Base-by-base conservation (phyloP, 2,113 vertebrate species). In the Channa maculata region DNA sequence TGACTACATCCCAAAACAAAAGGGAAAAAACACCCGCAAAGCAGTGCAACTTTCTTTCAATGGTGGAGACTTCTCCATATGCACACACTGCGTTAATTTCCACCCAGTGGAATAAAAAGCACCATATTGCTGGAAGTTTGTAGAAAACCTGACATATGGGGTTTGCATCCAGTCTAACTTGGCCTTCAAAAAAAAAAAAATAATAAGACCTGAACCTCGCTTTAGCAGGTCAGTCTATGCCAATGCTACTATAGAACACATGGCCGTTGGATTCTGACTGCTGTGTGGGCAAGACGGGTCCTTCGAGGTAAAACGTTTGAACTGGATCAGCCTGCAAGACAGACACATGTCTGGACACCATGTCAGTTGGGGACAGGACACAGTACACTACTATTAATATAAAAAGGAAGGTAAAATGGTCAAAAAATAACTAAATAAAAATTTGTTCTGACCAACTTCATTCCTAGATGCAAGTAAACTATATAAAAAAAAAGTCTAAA, bases 271-370 rank as follows among this genome's bases (percentile, higher is more conserved):
- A 64, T 65, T 90, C 54, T 86, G 89, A 86, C 57, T 88, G 89
- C 77, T 82, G 89, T 64, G 61, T 75, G 80, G 85, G 72, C 57
- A 82, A 92, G 75, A 92, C 87, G 67, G 88, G 87, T 93, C 90
- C 91, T 74, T 86, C 85, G 85, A 84, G 90, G 77, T 86, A 90
- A 89, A 92, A 87, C 71, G 87, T 87, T 73, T 87, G 89, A 85
- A 85, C 88, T 79, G 92, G 92, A 90, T 90, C 88, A 88, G 86
- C 89, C 93, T 94, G 93, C 57, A 94, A 93, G 69, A 94, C 88
- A 92, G 87, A 94, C 89, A 93, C 85, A 94, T 82, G 91, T 91
- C 93, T 94, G 89, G 72, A 95, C 80, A 94, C 89, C 86, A 92
- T 66, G 82, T 93, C 84, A 94, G 83, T 91, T 80, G 74, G 86